Evolutionary conservation across 2,113 vertebrate genomes (phyloP).

Genomic region (Myodes glareolus): DNA sequence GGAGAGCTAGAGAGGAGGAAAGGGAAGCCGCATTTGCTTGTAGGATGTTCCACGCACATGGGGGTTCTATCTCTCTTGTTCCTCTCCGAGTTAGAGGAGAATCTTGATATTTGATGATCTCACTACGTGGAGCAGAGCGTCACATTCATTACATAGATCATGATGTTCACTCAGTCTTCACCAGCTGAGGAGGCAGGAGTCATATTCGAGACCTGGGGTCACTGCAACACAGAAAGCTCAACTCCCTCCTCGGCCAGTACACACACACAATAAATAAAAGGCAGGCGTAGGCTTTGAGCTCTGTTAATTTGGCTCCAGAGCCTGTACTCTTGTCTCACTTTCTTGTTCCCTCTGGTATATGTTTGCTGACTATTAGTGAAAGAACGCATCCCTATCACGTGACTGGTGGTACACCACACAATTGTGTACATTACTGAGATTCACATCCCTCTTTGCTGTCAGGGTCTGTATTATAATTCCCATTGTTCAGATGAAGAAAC

Average conservation of each 20-base stretch:
- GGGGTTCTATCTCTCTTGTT: background rate
- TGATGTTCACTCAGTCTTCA: background rate
- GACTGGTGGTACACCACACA: background rate
- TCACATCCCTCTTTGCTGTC: background rate
- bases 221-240: conserved; percentile 37
- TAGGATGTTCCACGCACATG: background rate
- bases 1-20: background rate
- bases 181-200: background rate
- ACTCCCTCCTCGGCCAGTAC: background rate
- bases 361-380: background rate
- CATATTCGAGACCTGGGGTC: background rate
- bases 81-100: background rate
- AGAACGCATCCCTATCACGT: background rate
- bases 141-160: conserved; percentile 15
- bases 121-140: background rate
- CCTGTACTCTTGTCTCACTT: background rate
- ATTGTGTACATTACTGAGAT: background rate
- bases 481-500: conserved; percentile 28
- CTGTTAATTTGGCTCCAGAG: background rate
- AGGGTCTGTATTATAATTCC: background rate
- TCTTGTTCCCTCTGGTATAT: background rate
- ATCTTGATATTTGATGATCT: background rate
- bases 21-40: background rate
- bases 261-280: conserved; percentile 28
- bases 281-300: conserved; percentile 33